Percentiles rank a stretch among this genome's conserved stretches.
Conservation (phyloP, 2,888 invertebrate species). For the Ischnus inquisitorius region DNA sequence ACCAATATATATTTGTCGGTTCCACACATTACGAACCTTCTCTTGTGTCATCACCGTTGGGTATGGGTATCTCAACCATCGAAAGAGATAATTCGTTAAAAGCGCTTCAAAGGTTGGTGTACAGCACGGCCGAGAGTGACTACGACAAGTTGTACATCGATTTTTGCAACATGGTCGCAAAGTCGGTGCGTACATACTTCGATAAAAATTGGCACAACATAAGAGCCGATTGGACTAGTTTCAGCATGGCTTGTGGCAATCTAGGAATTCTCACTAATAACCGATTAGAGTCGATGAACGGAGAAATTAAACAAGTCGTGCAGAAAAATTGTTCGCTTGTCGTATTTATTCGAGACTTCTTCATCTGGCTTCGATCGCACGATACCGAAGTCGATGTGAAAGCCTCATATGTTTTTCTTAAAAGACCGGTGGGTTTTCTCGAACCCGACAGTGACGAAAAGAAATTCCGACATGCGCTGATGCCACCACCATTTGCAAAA, state of each 20-base stretch:
- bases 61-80: not conserved
- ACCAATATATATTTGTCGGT: conserved; percentile 39
- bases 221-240: conserved; percentile 30
- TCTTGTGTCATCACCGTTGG: not conserved
- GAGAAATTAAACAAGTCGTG: conserved; percentile 43
- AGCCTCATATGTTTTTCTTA: conserved; percentile 34
- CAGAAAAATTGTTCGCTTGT: conserved; percentile 21
- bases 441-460: not conserved
- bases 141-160: conserved; percentile 11
- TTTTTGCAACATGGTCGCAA: not conserved
- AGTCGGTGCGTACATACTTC: conserved; percentile 27
- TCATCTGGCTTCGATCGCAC: conserved; percentile 25
- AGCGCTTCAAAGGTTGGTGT: not conserved
- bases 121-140: not conserved
- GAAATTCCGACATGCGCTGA: not conserved
- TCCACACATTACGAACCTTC: conserved; percentile 48
- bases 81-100: not conserved
- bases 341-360: conserved; percentile 24
- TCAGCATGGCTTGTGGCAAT: conserved; percentile 38
- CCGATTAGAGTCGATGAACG: conserved; percentile 47
- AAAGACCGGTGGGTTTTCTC: not conserved
- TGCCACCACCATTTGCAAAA: conserved; percentile 7
- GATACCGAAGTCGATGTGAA: not conserved
- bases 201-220: conserved; percentile 53
- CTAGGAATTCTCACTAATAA: conserved; percentile 45